Evolutionary conservation across 2,888 invertebrate genomes (phyloP).

Genomic region (Trissolcus japonicus): DNA sequence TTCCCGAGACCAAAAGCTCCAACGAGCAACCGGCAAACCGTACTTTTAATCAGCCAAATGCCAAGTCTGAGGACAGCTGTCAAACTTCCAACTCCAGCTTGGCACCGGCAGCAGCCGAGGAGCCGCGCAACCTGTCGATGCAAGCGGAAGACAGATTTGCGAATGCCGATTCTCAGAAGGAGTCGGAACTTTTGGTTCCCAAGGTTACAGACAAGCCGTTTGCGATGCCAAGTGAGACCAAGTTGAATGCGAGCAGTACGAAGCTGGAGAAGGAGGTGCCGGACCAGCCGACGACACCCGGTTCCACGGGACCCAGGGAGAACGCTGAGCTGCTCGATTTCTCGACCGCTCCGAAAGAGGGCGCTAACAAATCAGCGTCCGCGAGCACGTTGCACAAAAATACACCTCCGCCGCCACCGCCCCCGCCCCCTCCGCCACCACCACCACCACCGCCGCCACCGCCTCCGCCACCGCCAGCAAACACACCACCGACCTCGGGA

Average conservation of each 20-base stretch:
- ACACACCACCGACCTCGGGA: background rate
- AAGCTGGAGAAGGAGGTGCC: constrained; percentile 72
- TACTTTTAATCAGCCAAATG: constrained; percentile 11
- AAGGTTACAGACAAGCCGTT: constrained; percentile 60
- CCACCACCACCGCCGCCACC: constrained; percentile 67
- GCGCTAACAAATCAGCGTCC: constrained; percentile 69
- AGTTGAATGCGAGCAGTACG: constrained; percentile 76
- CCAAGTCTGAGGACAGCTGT: constrained; percentile 53
- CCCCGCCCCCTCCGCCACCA: constrained; percentile 71
- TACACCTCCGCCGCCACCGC: constrained; percentile 74
- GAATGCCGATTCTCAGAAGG: constrained; percentile 59
- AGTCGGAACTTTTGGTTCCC: constrained; percentile 50
- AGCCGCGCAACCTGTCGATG: constrained; percentile 30
- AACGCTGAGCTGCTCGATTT: constrained; percentile 82
- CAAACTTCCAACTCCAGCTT: constrained; percentile 16
- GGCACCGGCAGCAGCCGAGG: constrained; percentile 59
- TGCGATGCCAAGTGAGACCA: constrained; percentile 58
- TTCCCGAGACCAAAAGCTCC: constrained; percentile 10
- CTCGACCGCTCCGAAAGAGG: constrained; percentile 79
- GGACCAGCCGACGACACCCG: constrained; percentile 22
- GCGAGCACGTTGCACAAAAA: constrained; percentile 76
- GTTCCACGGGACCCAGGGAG: constrained; percentile 71
- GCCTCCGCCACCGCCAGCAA: constrained; percentile 26
- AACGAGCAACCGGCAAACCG: constrained; percentile 16
- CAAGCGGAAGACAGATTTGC: constrained; percentile 38